Base-by-base conservation (phyloP, 1,140 invertebrate genomes). In the Meloidogyne exigua region DNA sequence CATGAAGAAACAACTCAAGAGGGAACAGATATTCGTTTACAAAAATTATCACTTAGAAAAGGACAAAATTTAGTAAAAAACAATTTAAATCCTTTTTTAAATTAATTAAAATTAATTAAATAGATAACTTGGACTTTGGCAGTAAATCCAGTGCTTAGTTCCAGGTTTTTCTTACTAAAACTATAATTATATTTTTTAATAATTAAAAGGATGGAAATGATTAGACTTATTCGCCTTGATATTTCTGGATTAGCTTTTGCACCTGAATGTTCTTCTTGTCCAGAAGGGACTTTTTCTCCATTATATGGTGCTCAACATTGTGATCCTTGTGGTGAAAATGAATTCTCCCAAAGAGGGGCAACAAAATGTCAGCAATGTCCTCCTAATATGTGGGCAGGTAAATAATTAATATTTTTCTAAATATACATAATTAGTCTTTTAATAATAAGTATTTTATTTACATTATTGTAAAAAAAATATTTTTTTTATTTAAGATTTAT, bases 261-360 rank as follows among this genome's bases (percentile, higher is more conserved):
- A 18, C 91, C 91, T 0, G 88, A 89, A 74, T 92, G 91, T 82
- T 88, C 88, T 15, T 88, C 89, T 44, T 92, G 91, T 84, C 87
- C 87, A 25, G 85, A 88, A 21, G 91, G 91, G 12, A 91, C 89
- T 7, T 91, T 88, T 26, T 26, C 57, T 84, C 90, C 89, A 72
- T 84, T 82, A 25, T 80, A 79, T 36, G 89, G 89, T 4, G 84
- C 90, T 5, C 82, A 87, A 1, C 82, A 84, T 25, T 92, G 91
- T 81, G 79, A 83, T 9, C 83, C 85, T 7, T 92, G 91, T 84
- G 83, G 85, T 1, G 82, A 86, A 64, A 88, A 90, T 77, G 88
- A 86, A 5, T 90, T 87, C 77, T 89, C 90, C 15, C 63, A 75
- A 18, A 81, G 83, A 28, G 90, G 90, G 12, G 85, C 90, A 13